These are phyloP conservation scores for Nematopogon swammerdamellus DNA, from an alignment of 2,888 invertebrate genomes.

Conservation along the genomic window DNA sequence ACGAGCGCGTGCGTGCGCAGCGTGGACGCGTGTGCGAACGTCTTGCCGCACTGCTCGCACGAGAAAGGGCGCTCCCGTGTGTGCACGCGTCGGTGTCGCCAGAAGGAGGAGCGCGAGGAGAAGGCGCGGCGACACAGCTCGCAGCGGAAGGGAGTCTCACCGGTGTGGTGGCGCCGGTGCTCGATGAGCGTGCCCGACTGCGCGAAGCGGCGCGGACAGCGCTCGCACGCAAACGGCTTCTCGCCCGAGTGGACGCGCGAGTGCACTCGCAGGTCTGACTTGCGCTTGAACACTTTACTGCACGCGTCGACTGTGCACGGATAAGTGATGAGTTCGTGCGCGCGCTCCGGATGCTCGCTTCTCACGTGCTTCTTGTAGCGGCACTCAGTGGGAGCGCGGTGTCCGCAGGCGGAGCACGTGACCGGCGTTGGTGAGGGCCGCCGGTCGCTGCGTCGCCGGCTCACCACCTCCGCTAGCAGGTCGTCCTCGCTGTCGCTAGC, in stretches of 20 bases:
- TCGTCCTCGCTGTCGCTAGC: not conserved
- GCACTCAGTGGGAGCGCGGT: not conserved
- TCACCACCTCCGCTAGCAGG: not conserved
- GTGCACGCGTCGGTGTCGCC: conserved; percentile 10
- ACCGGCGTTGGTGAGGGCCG: no score
- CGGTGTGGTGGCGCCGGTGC: conserved; percentile 10
- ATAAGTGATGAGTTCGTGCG: not conserved
- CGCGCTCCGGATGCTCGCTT: not conserved
- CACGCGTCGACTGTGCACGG: conserved; percentile 9
- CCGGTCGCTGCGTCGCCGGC: not conserved
- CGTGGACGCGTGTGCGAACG: conserved; percentile 5
- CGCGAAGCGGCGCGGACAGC: conserved; percentile 10
- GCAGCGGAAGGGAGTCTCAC: conserved; percentile 10
- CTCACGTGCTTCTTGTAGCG: conserved; percentile 1
- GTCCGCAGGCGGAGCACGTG: not conserved
- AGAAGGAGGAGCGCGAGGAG: conserved; percentile 8
- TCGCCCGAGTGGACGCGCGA: conserved; percentile 10
- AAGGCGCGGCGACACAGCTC: conserved; percentile 7
- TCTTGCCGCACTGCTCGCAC: conserved; percentile 9
- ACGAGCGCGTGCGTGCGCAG: conserved; percentile 6
- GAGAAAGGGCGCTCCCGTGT: conserved; percentile 7
- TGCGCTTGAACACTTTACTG: conserved; percentile 9
- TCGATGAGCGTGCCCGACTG: conserved; percentile 11
- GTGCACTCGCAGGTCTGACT: conserved; percentile 10
- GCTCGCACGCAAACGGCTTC: conserved; percentile 10